Conservation (phyloP, 2,113 vertebrate genomes). For the Microcebus ravelobensis region DNA sequence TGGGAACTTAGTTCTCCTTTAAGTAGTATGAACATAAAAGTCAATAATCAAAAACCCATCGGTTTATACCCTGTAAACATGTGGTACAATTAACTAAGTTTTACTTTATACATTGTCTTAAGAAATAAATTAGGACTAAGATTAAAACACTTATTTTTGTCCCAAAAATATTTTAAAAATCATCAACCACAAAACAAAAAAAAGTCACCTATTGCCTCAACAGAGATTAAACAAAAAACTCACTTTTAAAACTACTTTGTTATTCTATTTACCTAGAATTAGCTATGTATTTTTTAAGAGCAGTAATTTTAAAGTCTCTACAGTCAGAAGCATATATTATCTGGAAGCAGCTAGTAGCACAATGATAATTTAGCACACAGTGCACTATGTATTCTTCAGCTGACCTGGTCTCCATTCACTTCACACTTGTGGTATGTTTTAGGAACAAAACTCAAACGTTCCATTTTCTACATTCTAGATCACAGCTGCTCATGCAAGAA, state of each 20-base stretch:
- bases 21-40: background rate
- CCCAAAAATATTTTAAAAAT: conserved; percentile 22
- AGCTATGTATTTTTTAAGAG: background rate
- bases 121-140: conserved; percentile 43
- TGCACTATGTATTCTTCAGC: background rate
- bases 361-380: background rate
- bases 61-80: background rate
- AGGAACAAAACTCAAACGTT: background rate
- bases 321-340: conserved; percentile 25
- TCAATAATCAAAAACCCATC: conserved; percentile 19
- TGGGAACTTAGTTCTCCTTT: conserved; percentile 1
- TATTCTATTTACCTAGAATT: background rate
- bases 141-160: background rate
- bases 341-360: conserved; percentile 39
- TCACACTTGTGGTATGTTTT: background rate
- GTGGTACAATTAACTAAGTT: background rate
- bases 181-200: background rate
- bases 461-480: background rate
- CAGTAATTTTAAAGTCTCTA: background rate
- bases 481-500: background rate
- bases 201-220: background rate
- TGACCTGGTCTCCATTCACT: conserved; percentile 1
- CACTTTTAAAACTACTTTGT: conserved; percentile 20
- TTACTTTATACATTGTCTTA: background rate
- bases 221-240: conserved; percentile 10